Evolutionary conservation across 2,888 invertebrate species (phyloP).

Genomic region (Pedicia rivosa): DNA sequence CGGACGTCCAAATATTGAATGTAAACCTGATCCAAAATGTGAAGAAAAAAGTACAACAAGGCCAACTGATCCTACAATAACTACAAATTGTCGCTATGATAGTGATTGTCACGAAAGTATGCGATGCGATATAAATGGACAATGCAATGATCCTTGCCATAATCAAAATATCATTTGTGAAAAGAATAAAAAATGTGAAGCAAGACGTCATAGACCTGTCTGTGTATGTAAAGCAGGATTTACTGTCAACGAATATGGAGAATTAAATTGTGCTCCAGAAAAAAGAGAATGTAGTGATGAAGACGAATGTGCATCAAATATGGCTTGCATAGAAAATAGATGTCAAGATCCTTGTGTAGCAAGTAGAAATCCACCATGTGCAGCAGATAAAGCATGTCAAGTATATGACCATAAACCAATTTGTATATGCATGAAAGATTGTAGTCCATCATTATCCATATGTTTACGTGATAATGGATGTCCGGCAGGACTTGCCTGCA

Average conservation of each 20-base stretch:
- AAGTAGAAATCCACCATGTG: constrained; percentile 45
- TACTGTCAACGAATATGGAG: constrained; percentile 73
- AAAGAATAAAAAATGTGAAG: constrained; percentile 75
- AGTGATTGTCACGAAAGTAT: constrained; percentile 57
- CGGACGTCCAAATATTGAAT: constrained; percentile 64
- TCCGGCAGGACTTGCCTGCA: constrained; percentile 68
- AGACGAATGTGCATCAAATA: constrained; percentile 72
- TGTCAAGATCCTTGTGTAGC: constrained; percentile 77
- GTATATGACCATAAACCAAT: constrained; percentile 74
- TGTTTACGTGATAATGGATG: constrained; percentile 82
- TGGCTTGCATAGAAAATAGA: constrained; percentile 66
- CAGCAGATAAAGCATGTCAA: constrained; percentile 71
- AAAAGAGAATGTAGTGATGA: constrained; percentile 62
- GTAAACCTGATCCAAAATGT: constrained; percentile 66
- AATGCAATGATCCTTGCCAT: constrained; percentile 68
- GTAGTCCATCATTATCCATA: constrained; percentile 71
- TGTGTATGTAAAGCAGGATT: constrained; percentile 84
- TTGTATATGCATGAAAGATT: constrained; percentile 77
- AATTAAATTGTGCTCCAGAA: constrained; percentile 73
- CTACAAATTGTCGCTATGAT: constrained; percentile 44
- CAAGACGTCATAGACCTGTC: constrained; percentile 65
- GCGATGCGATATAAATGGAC: constrained; percentile 55
- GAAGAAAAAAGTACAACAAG: constrained; percentile 43
- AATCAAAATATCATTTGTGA: constrained; percentile 52
- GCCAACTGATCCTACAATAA: constrained; percentile 34